These are phyloP conservation scores for Trachurus trachurus DNA, from an alignment of 2,797 vertebrate genomes.

Conservation along the genomic window DNA sequence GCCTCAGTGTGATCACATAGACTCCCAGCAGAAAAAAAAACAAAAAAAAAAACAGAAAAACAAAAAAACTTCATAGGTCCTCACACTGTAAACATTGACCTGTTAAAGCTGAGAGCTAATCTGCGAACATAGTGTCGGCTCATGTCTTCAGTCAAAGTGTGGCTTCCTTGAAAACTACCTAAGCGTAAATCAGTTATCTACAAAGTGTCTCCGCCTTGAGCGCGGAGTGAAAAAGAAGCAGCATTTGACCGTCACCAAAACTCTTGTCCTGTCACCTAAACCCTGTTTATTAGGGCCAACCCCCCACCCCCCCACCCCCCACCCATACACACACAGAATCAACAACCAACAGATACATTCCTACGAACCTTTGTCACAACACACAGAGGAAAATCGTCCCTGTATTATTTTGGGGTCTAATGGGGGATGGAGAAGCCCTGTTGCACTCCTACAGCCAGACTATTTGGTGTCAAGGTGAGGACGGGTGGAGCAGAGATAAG, in stretches of 20 bases:
- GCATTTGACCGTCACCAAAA: constrained; percentile 69
- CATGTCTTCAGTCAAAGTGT: constrained; percentile 49
- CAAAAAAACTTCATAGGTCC: constrained; percentile 63
- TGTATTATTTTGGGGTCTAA: constrained; percentile 37
- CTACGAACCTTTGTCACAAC: constrained; percentile 68
- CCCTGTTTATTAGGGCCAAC: constrained; percentile 54
- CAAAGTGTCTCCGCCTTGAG: constrained; percentile 56
- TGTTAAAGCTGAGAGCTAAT: constrained; percentile 76
- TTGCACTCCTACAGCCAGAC: constrained; percentile 41
- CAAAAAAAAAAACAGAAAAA: constrained; percentile 69
- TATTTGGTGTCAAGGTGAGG: constrained; percentile 29
- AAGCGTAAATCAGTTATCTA: constrained; percentile 55
- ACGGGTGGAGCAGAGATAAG: constrained; percentile 15
- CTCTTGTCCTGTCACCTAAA: constrained; percentile 50
- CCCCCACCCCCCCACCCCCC: not conserved
- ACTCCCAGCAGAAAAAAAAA: constrained; percentile 71
- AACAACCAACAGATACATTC: constrained; percentile 63
- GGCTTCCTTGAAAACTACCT: constrained; percentile 54
- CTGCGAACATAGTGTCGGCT: constrained; percentile 57
- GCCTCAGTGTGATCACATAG: constrained; percentile 37
- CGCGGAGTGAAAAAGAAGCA: constrained; percentile 79
- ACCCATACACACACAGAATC: constrained; percentile 39
- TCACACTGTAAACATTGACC: constrained; percentile 84
- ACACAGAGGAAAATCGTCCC: constrained; percentile 62
- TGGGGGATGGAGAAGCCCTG: constrained; percentile 58